Evolutionary conservation across 2,797 vertebrate species (phyloP), one percentile per base, ranked within the genome.

Genomic region (Bothrops alternatus): DNA sequence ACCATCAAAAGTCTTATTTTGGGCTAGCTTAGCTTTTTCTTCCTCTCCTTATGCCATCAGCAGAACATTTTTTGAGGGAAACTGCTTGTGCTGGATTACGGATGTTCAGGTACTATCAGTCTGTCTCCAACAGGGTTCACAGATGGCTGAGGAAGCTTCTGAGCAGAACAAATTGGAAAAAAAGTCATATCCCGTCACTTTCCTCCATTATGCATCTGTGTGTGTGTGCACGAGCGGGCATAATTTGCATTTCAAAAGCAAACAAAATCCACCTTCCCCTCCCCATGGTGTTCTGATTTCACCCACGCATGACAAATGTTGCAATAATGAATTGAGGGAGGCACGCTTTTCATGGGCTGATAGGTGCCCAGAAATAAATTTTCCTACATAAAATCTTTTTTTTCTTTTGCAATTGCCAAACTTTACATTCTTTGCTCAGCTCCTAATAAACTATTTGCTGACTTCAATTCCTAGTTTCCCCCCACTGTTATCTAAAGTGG

Each of bases 1-100:
- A 69, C 87, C 93, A 90, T 0, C 55, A 95, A 90, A 92, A 92
- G 2, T 6, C 7, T 91, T 8, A 91, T 93, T 94, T 16, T 10
- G 28, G 90, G n/a, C 56, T 87, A 58, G 28, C 86, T 0, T 82
- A 90, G 37, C 37, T 6, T 88, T 82, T 92, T 50, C 53, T 91
- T 91, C 65, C 73, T 25, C 3, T 55, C 65, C 28, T 4, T 55
- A 47, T 20, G 2, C 18, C 12, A n/a, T 25, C 32, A n/a, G 20
- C 37, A 47, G 20, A 12, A n/a, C 55, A 60, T 60, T 28, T 37
- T 50, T 47, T 57, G 11, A 47, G 16, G 18, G 50, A 37, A 53
- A 89, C 91, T 60, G 65, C 3, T 7, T 82, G 28, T 82, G 42
- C 42, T 32, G 42, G 56, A 82, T 32, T n/a, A 60, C 28, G 37